Percentiles rank a stretch among this genome's conserved stretches.
phyloP scores from a whole-genome alignment of 2,888 invertebrate genomes.

The Malacosoma neustria region DNA sequence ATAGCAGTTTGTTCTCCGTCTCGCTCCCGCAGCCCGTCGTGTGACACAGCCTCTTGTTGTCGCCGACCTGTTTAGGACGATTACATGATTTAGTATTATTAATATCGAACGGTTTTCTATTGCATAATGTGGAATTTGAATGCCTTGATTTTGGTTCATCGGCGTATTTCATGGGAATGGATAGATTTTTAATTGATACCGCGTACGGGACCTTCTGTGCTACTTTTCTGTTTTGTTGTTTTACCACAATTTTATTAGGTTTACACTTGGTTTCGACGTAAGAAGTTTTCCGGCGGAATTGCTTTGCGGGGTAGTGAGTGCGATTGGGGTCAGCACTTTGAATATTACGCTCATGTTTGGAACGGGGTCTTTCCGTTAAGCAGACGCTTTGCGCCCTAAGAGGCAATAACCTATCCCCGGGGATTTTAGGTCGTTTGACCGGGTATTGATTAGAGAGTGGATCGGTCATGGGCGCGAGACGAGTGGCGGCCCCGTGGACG shows the following conservation, averaged over 20 bases:
- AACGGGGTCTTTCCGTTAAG: constrained; percentile 46
- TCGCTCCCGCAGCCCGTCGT: constrained; percentile 48
- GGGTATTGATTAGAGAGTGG: background rate
- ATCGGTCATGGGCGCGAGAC: constrained; percentile 25
- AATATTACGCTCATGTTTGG: constrained; percentile 43
- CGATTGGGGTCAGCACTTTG: constrained; percentile 48
- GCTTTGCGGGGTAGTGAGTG: constrained; percentile 32
- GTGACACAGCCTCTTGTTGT: constrained; percentile 62
- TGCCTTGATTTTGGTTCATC: constrained; percentile 38
- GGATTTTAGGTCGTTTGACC: constrained; percentile 4
- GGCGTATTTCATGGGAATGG: constrained; percentile 61
- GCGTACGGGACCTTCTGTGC: constrained; percentile 51
- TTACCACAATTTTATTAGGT: constrained; percentile 31
- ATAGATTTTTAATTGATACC: constrained; percentile 51
- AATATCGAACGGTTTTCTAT: constrained; percentile 32
- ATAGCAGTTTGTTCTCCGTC: constrained; percentile 68
- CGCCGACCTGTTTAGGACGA: constrained; percentile 62
- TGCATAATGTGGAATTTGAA: constrained; percentile 47
- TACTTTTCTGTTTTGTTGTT: constrained; percentile 45
- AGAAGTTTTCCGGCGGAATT: constrained; percentile 27
- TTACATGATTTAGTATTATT: constrained; percentile 55
- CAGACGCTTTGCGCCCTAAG: constrained; percentile 56
- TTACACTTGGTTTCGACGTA: constrained; percentile 24
- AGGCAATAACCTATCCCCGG: constrained; percentile 33
- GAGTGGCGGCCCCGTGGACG: constrained; percentile 29